A percentile compares a stretch with the other conserved stretches of the same genome.
These are phyloP conservation scores for Lymantria dispar DNA, from an alignment of 2,888 invertebrate genomes.

Conservation along the genomic window DNA sequence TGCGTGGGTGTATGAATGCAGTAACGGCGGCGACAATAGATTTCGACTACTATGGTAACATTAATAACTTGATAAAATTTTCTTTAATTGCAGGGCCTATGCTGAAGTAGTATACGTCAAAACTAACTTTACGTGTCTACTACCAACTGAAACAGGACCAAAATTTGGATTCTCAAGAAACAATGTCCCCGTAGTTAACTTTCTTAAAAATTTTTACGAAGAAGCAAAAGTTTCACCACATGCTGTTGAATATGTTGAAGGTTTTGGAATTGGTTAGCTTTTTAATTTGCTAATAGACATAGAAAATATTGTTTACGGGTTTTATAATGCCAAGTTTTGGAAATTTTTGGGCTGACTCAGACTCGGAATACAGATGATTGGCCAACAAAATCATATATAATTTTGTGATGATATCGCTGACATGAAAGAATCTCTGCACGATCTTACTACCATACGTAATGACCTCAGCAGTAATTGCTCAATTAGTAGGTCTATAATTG, in stretches of 20 bases:
- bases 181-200: slow-evolving; percentile 3
- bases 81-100: slow-evolving; percentile 51
- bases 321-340: not conserved
- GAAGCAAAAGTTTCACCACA: slow-evolving; percentile 85
- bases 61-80: too few relatives aligned
- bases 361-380: not conserved
- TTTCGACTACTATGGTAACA: too few relatives aligned
- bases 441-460: too few relatives aligned
- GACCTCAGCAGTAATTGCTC: too few relatives aligned
- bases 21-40: too few relatives aligned
- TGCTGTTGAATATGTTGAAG: slow-evolving; percentile 89
- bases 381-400: not conserved
- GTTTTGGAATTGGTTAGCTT: slow-evolving; percentile 87
- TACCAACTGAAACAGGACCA: slow-evolving; percentile 75
- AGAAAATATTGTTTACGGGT: not conserved
- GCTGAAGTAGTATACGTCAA: slow-evolving; percentile 86
- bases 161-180: slow-evolving; percentile 32
- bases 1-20: too few relatives aligned
- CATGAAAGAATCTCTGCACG: too few relatives aligned
- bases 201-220: slow-evolving; percentile 77
- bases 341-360: not conserved
- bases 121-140: slow-evolving; percentile 79
- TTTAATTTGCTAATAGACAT: not conserved
- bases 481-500: too few relatives aligned
- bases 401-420: not conserved